Percentiles rank a stretch among this genome's conserved stretches.
Conservation (phyloP, 1,140 invertebrate genomes). For the Laodelphax striatellus region DNA sequence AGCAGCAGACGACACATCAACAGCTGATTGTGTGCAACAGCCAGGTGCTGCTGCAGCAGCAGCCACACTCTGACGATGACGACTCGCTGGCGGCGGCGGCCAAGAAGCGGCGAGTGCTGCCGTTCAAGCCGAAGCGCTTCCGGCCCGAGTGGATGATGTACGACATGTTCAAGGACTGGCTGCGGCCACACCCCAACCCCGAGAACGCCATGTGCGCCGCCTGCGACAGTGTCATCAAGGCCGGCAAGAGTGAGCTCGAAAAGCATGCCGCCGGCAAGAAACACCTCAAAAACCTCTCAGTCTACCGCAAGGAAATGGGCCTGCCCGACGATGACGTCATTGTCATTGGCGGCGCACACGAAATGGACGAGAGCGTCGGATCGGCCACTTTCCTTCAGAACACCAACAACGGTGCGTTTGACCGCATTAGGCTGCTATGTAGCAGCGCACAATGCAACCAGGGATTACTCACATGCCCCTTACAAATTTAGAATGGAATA, state of each 20-base stretch:
- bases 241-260: conserved; percentile 27
- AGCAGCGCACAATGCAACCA: too few relatives aligned
- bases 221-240: conserved; percentile 25
- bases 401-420: conserved; percentile 4
- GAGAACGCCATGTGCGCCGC: conserved; percentile 24
- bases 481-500: too few relatives aligned
- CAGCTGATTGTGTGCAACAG: too few relatives aligned
- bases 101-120: neutral
- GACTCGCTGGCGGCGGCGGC: neutral
- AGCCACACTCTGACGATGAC: neutral
- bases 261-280: conserved; percentile 27
- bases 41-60: too few relatives aligned
- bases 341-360: conserved; percentile 5
- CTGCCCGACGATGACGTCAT: neutral
- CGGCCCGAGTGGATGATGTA: conserved; percentile 22
- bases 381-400: neutral
- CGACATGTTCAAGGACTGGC: conserved; percentile 25
- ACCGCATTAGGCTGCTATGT: neutral
- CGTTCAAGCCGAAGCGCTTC: conserved; percentile 12
- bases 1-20: too few relatives aligned
- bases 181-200: conserved; percentile 20
- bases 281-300: conserved; percentile 17
- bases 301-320: neutral
- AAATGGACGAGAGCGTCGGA: conserved; percentile 1
- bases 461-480: too few relatives aligned